phyloP scores from a whole-genome alignment of 2,113 vertebrate genomes.

The Oceanites oceanicus region DNA sequence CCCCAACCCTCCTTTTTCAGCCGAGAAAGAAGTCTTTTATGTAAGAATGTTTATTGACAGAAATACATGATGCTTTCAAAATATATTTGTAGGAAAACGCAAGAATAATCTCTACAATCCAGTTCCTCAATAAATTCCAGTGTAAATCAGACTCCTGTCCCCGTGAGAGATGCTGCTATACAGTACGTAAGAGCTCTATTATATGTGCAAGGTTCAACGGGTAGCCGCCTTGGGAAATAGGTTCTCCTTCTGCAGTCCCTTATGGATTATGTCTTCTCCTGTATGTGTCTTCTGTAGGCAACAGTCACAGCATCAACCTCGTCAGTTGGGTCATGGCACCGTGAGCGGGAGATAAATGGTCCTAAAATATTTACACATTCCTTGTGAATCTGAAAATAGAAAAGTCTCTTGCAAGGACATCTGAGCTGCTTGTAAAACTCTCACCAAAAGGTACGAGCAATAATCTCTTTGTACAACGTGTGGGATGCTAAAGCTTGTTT shows the following conservation, averaged over 20 bases:
- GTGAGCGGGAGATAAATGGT: neutral
- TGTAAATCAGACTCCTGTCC: slow-evolving; percentile 85
- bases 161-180: slow-evolving; percentile 40
- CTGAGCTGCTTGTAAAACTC: slow-evolving; percentile 8
- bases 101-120: slow-evolving; percentile 79
- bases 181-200: slow-evolving; percentile 32
- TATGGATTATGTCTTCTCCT: neutral
- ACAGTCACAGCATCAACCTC: neutral
- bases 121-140: slow-evolving; percentile 79
- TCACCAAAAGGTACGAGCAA: neutral
- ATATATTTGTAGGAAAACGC: slow-evolving; percentile 83
- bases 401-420: slow-evolving; percentile 26
- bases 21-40: neutral
- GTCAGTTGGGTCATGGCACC: neutral
- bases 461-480: neutral
- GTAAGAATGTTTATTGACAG: slow-evolving; percentile 77
- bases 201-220: neutral
- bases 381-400: neutral
- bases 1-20: neutral
- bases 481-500: slow-evolving; percentile 22
- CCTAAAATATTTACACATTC: neutral
- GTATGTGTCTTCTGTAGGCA: neutral
- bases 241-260: neutral
- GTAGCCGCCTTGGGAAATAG: neutral
- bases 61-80: slow-evolving; percentile 78